Conservation (phyloP, 2,113 vertebrate genomes). For the Ochotona curzoniae region DNA sequence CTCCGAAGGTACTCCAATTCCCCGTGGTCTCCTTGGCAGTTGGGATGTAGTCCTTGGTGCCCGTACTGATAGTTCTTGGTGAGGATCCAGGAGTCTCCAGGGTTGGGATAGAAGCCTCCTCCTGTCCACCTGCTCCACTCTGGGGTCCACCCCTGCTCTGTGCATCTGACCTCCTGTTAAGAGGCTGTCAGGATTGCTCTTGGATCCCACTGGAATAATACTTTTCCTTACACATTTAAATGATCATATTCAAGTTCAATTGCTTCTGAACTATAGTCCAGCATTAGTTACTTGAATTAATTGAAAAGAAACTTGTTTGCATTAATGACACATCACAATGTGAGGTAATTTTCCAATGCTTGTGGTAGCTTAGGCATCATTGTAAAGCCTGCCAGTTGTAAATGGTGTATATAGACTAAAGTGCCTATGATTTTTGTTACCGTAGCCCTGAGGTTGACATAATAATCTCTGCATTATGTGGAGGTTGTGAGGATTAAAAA, state of each 20-base stretch:
- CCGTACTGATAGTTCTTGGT: too few relatives aligned
- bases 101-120: too few relatives aligned
- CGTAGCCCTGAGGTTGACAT: neutral
- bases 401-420: slow-evolving; percentile 55
- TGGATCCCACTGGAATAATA: too few relatives aligned
- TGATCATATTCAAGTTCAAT: slow-evolving; percentile 58
- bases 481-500: slow-evolving; percentile 26
- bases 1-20: too few relatives aligned
- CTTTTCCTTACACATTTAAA: slow-evolving; percentile 55
- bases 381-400: slow-evolving; percentile 54
- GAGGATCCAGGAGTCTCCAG: too few relatives aligned
- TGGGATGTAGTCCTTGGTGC: too few relatives aligned
- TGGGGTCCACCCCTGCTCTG: too few relatives aligned
- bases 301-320: slow-evolving; percentile 49
- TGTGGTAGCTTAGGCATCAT: slow-evolving; percentile 8
- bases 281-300: slow-evolving; percentile 60
- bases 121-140: too few relatives aligned
- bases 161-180: too few relatives aligned
- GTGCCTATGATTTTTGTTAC: slow-evolving; percentile 17
- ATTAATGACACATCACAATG: slow-evolving; percentile 62
- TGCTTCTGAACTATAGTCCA: slow-evolving; percentile 48
- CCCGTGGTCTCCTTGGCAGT: too few relatives aligned
- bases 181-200: too few relatives aligned
- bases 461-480: neutral
- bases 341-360: slow-evolving; percentile 63